Conservation (phyloP, 2,113 vertebrate species). For the Promerops cafer region DNA sequence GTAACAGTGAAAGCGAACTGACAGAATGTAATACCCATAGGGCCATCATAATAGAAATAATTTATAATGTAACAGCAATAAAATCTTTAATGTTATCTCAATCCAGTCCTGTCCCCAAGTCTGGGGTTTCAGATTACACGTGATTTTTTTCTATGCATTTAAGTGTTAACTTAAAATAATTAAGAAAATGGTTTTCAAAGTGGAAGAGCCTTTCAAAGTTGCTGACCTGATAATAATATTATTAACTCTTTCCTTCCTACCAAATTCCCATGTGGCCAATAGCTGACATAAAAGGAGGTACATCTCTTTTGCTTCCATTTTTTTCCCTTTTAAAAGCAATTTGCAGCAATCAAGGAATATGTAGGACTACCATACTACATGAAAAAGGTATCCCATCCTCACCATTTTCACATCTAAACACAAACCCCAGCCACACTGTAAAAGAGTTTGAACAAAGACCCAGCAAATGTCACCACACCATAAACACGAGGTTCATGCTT, state of each 20-base stretch:
- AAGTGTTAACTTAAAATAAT: constrained; percentile 89
- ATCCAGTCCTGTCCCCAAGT: constrained; percentile 83
- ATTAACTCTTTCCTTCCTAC: constrained; percentile 68
- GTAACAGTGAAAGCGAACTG: constrained; percentile 92
- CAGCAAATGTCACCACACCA: not conserved
- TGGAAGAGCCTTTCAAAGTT: constrained; percentile 66
- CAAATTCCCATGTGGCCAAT: not conserved
- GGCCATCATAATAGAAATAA: constrained; percentile 91
- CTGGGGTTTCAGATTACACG: constrained; percentile 82
- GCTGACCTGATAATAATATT: constrained; percentile 41
- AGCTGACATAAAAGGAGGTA: not conserved
- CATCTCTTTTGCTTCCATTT: not conserved
- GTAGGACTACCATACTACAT: not conserved
- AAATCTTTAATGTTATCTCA: constrained; percentile 96
- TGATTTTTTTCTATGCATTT: constrained; percentile 74
- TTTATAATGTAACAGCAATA: constrained; percentile 98
- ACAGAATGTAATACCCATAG: constrained; percentile 87
- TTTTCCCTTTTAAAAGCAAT: not conserved
- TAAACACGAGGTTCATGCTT: not conserved
- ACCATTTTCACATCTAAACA: not conserved
- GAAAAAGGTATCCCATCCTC: not conserved
- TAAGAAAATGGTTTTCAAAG: constrained; percentile 86
- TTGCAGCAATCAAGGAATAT: not conserved
- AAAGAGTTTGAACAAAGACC: not conserved
- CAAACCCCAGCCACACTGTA: not conserved